These are phyloP conservation scores for Ochlodes sylvanus DNA, from an alignment of 2,888 invertebrate species.

Conservation along the genomic window DNA sequence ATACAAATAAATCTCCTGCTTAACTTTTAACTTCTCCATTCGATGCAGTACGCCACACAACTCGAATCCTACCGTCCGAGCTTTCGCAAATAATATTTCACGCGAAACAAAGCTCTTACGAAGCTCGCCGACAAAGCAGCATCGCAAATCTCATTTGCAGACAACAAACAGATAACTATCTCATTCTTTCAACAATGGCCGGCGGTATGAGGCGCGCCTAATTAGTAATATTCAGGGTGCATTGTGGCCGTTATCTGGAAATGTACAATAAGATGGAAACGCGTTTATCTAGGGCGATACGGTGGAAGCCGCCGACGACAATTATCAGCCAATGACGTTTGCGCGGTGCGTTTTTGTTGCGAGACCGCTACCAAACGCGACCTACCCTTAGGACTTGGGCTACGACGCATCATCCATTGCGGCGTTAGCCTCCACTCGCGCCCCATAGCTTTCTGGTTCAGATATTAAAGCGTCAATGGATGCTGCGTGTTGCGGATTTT, in stretches of 20 bases:
- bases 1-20: neutral
- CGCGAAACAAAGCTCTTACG: conserved; percentile 78
- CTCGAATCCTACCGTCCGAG: conserved; percentile 23
- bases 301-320: conserved; percentile 72
- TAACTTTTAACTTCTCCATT: conserved; percentile 5
- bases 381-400: neutral
- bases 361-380: conserved; percentile 6
- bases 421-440: conserved; percentile 27
- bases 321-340: conserved; percentile 76
- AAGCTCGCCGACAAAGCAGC: conserved; percentile 79
- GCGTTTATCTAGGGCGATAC: conserved; percentile 82
- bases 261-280: conserved; percentile 80
- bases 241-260: conserved; percentile 77
- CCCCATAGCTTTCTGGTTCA: neutral
- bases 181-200: conserved; percentile 83
- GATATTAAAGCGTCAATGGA: conserved; percentile 41
- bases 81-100: conserved; percentile 63
- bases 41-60: conserved; percentile 27
- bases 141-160: conserved; percentile 83
- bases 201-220: conserved; percentile 80
- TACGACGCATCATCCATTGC: conserved; percentile 50
- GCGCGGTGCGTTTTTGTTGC: conserved; percentile 56
- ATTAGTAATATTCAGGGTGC: conserved; percentile 84
- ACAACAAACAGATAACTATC: conserved; percentile 79
- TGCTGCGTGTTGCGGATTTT: conserved; percentile 33